Evolutionary conservation across 2,113 vertebrate species (phyloP), one percentile per base, ranked within the genome.

Genomic region (Poeciliopsis prolifica): DNA sequence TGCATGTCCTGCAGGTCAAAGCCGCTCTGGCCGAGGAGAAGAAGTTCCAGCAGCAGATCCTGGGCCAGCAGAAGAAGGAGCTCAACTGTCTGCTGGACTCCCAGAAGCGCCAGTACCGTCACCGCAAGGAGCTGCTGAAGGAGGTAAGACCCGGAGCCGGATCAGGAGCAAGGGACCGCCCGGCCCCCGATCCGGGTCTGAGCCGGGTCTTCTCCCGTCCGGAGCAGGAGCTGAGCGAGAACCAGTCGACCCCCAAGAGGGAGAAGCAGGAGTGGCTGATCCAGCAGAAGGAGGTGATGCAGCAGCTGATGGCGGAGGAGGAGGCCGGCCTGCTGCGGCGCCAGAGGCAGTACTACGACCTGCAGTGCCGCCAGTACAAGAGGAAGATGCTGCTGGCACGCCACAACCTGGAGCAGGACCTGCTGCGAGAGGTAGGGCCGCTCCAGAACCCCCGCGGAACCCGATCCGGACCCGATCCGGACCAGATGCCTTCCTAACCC

Each of bases 211-310:
- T 15, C 3, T 22, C 17, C 19, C 4, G 40, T 35, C 12, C 64
- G 5, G 5, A 30, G 3, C 86, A 97, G 96, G 96, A 97, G 81
- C 94, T 97, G 74, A 96, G 90, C 54, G 96, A 97, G 92, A 96
- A 97, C 91, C 96, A 96, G 90, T 96, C 95, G 67, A 97, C 96
- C 0, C 96, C 96, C 0, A 97, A 97, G 91, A 91, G 96, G 24
- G 96, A 97, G 92, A 97, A 97, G 92, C 96, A 97, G 67, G 96
- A 97, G 86, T 97, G 96, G 96, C 83, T 97, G 82, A 87, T 96
- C 78, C 94, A 95, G 5, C 96, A 97, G 94, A 97, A 97, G 90
- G 96, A 97, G 88, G 95, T 95, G 80, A 87, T 97, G 61, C 96
- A 97, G 91, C 96, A 97, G 86, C 93, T 95, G 90, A 96, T 97